These are phyloP conservation scores for Microctenopoma lineatum DNA, from an alignment of 2,797 vertebrate species.

Conservation along the genomic window DNA sequence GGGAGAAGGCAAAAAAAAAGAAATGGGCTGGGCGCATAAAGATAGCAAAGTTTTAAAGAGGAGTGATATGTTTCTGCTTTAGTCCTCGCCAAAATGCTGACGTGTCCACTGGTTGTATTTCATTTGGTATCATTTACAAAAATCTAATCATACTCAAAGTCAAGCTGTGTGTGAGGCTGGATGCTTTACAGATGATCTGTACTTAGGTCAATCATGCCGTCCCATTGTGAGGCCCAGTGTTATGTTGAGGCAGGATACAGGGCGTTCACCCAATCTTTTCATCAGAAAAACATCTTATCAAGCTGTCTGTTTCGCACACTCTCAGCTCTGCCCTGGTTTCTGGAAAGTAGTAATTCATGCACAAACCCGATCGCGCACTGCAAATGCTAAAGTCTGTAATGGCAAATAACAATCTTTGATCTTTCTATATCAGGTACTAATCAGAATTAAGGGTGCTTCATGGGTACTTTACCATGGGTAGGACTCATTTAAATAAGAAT, in stretches of 20 bases:
- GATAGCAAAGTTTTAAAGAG: slow-evolving; percentile 84
- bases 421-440: slow-evolving; percentile 28
- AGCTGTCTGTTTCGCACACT: slow-evolving; percentile 35
- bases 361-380: slow-evolving; percentile 22
- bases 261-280: slow-evolving; percentile 58
- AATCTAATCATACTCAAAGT: slow-evolving; percentile 56
- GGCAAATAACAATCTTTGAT: slow-evolving; percentile 1
- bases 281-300: slow-evolving; percentile 49
- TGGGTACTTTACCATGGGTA: slow-evolving; percentile 19
- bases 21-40: slow-evolving; percentile 66
- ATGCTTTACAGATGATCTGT: slow-evolving; percentile 64
- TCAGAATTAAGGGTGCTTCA: slow-evolving; percentile 41
- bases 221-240: slow-evolving; percentile 52
- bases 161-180: slow-evolving; percentile 30
- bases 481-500: slow-evolving; percentile 41
- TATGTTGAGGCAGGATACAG: slow-evolving; percentile 46
- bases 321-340: slow-evolving; percentile 21
- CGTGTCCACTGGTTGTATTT: slow-evolving; percentile 60
- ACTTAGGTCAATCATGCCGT: slow-evolving; percentile 39
- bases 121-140: slow-evolving; percentile 67
- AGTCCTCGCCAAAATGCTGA: slow-evolving; percentile 65
- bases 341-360: slow-evolving; percentile 2
- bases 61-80: slow-evolving; percentile 67
- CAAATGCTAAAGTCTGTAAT: slow-evolving; percentile 15
- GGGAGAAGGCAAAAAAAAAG: slow-evolving; percentile 64